Base-by-base conservation (phyloP, 2,797 vertebrate species). In the Gymnoscopelus braueri region DNA sequence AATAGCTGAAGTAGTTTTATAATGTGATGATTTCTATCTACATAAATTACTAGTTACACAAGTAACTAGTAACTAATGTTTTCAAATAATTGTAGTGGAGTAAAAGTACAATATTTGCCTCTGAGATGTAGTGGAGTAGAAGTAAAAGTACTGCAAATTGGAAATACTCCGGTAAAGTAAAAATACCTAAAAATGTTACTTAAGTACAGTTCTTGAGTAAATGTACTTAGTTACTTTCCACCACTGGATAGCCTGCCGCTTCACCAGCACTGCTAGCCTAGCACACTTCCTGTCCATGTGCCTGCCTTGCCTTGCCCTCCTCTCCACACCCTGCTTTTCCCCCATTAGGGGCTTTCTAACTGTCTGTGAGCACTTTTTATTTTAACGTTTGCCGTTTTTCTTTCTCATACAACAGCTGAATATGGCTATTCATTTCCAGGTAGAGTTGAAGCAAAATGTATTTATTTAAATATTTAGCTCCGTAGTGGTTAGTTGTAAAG, bases 371-470 rank as follows among this genome's bases (percentile, higher is more conserved):
- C 52, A 10, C 0, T 69, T 67, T 60, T 70, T 44, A 75, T 74
- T 66, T 69, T 3, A 52, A 39, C 7, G 10, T 60, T 75, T 71
- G 82, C 7, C n/a, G 6, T 52, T 15, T 15, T 79, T 71, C 68
- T 76, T 79, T 50, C 61, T 83, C 74, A 77, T 85, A 72, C 79
- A 87, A 72, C 79, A 87, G 85, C 35, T 39, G 86, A 87, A 56
- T 90, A 74, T 82, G 77, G 75, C 78, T 79, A 65, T 84, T 81
- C 84, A 78, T 83, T 89, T 76, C 71, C 69, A 87, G 85, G 86
- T 88, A 87, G 74, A 77, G 69, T 75, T 59, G 32, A 14, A 57
- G 11, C 35, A 60, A 52, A 32, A 49, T 44, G 9, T 24, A 0
- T 56, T 12, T 70, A 61, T 53, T 51, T 52, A 44, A 44, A 44